Base-by-base conservation (phyloP, 2,888 invertebrate genomes). In the Unio pictorum region DNA sequence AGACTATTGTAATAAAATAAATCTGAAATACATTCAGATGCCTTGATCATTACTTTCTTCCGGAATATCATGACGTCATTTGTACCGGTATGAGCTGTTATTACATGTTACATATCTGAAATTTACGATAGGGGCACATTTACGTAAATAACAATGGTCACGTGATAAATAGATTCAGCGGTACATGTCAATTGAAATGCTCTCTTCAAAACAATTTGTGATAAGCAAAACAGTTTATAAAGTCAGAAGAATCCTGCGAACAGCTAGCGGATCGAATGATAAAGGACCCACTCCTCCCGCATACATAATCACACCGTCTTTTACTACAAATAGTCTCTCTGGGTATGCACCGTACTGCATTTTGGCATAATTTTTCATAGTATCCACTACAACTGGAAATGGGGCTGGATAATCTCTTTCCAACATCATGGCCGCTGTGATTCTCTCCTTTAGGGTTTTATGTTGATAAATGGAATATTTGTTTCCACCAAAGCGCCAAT, bases 331-430 rank as follows among this genome's bases (percentile, higher is more conserved):
- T 26, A 75, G 55, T 28, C 77, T 63, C 59, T 79, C 79, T 55
- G 79, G 79, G 45, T 68, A 60, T 7, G 74, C 72, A 8, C 69
- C 75, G 55, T 77, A 79, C 45, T 59, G 28, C 4, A 58, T 54
- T n/a, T 17, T 55, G 3, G 71, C 67, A 23, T 66, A 66, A 64
- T 79, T 74, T 58, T 66, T 61, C 73, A 79, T 74, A 0, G 65
- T 66, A 61, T 79, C 79, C 8, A 79, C 71, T 2, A 71, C 61
- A n/a, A 79, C 34, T 1, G 71, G 71, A n/a, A 71, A 71, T 17
- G 59, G 26, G 20, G 73, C 4, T 18, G 69, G 74, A 30, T 45
- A 55, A 26, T 71, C 66, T 18, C 58, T 23, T 28, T 69, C 30
- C 30, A 79, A 62, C 6, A 73, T 64, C 17, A 18, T 28, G 17